phyloP scores from a whole-genome alignment of 2,797 vertebrate genomes.

The Gambusia yucatana region DNA sequence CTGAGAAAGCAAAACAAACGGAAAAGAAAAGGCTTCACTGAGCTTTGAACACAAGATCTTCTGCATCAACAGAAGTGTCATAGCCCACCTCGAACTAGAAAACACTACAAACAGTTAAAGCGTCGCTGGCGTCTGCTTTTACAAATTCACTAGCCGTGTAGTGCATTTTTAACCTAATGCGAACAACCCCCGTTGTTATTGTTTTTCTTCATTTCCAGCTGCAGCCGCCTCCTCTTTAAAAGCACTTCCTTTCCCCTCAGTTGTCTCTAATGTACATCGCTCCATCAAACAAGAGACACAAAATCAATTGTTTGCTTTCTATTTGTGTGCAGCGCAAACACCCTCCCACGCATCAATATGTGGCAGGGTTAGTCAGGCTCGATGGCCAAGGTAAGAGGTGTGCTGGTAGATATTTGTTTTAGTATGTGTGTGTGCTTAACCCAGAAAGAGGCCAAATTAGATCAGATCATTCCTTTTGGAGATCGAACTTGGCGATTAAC shows the following conservation, averaged over 20 bases:
- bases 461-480: not conserved
- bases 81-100: not conserved
- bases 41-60: not conserved
- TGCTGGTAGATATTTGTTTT: not conserved
- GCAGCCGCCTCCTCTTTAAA: not conserved
- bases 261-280: constrained; percentile 60
- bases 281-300: constrained; percentile 60
- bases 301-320: constrained; percentile 72
- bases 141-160: not conserved
- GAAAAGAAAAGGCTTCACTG: too few relatives aligned
- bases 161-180: not conserved
- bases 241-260: constrained; percentile 46
- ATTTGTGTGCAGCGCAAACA: constrained; percentile 36
- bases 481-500: not conserved
- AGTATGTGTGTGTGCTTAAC: not conserved
- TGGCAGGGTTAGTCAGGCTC: not conserved
- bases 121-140: not conserved
- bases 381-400: not conserved
- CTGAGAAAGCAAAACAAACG: not conserved
- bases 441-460: not conserved
- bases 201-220: not conserved
- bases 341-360: not conserved
- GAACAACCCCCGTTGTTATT: not conserved
- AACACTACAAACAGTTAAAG: not conserved
- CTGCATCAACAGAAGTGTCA: not conserved